phyloP scores from a whole-genome alignment of 2,888 invertebrate species.

The Spilarctia lutea region DNA sequence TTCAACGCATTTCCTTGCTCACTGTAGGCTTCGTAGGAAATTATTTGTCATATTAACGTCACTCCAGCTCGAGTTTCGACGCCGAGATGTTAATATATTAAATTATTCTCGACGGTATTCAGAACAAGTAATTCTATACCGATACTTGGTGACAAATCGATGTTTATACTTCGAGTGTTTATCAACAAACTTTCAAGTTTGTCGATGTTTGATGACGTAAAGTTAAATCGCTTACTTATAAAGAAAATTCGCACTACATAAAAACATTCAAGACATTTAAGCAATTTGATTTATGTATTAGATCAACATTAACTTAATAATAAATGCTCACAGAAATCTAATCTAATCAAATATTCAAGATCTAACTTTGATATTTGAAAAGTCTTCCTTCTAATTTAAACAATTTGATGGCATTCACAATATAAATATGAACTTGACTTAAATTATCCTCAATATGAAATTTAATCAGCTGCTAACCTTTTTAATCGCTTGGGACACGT shows the following conservation, averaged over 20 bases:
- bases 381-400: neutral
- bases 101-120: constrained; percentile 73
- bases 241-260: constrained; percentile 25
- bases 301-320: neutral
- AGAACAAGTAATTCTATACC: constrained; percentile 61
- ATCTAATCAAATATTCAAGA: neutral
- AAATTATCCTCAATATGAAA: neutral
- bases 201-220: constrained; percentile 44
- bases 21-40: constrained; percentile 78
- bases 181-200: constrained; percentile 42
- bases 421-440: neutral
- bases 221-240: constrained; percentile 27
- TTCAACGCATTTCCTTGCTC: constrained; percentile 76
- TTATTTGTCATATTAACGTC: constrained; percentile 86
- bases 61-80: constrained; percentile 73
- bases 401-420: neutral
- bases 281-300: neutral
- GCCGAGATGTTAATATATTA: constrained; percentile 79
- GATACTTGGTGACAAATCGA: constrained; percentile 55
- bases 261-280: constrained; percentile 12
- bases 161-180: constrained; percentile 45
- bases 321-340: neutral
- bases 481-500: neutral
- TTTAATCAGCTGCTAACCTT: too few species aligned
- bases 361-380: neutral